These are phyloP conservation scores for Ophion obscuratus DNA, from an alignment of 2,888 invertebrate genomes.

Conservation along the genomic window DNA sequence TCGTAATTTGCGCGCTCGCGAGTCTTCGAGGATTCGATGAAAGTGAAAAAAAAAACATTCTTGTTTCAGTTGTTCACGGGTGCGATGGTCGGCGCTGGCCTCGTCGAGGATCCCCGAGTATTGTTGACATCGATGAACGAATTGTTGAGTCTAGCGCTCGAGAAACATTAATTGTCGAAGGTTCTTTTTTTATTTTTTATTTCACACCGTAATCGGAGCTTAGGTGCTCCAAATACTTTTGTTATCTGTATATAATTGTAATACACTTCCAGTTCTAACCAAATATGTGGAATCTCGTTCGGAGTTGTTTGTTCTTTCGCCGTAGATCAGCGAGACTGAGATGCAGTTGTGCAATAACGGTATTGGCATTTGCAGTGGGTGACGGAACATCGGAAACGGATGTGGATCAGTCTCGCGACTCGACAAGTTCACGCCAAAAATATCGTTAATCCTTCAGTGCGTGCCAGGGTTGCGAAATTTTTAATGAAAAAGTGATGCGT, in stretches of 20 bases:
- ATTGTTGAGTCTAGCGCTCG: constrained; percentile 91
- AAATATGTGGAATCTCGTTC: neutral
- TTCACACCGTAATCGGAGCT: neutral
- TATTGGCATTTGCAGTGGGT: neutral
- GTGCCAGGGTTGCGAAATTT: no score
- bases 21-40: neutral
- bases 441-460: neutral
- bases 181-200: constrained; percentile 14
- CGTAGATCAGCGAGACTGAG: no score
- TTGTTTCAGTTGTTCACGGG: constrained; percentile 92
- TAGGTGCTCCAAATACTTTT: neutral
- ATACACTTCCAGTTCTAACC: neutral
- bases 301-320: no score
- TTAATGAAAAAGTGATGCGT: no score
- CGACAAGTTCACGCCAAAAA: neutral
- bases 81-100: constrained; percentile 97
- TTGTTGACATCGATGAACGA: constrained; percentile 95
- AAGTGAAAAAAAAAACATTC: neutral
- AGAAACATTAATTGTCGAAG: constrained; percentile 85
- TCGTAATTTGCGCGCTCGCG: neutral
- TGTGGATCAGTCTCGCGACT: neutral
- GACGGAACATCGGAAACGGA: neutral
- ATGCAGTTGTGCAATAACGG: no score
- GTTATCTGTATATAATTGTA: constrained; percentile 59
- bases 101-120: constrained; percentile 95